Evolutionary conservation across 2,797 vertebrate species (phyloP), one percentile per base, ranked within the genome.

Genomic region (Erpetoichthys calabaricus): DNA sequence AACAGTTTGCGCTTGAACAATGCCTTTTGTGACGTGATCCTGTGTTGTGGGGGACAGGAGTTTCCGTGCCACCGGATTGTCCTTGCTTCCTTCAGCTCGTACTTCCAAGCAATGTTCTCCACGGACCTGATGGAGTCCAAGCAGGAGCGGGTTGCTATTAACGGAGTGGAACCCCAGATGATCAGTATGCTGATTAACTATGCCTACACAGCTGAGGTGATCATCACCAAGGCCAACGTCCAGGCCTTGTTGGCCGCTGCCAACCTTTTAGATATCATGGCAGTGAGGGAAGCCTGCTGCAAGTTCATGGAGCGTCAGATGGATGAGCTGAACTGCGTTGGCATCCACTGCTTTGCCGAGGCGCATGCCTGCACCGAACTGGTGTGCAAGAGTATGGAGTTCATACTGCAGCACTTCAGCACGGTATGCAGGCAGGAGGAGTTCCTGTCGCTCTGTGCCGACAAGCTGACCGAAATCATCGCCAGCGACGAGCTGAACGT

Each of bases 31-130:
- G 86, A 89, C 44, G 85, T 89, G 59, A 88, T 82, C 2, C 78
- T 89, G 65, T 89, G 86, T 66, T 88, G 86, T 3, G 86, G 84
- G 1, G 84, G 84, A 1, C 82, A 86, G 63, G 86, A 89, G 75
- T 87, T 89, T 61, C 83, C 85, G 45, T 88, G 86, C 52, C 86
- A 89, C 47, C 84, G 86, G 55, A 84, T 88, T 1, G 84, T 89
- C 1, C 70, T 87, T 57, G 86, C 86, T 47, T 86, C 86, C 45
- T 88, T 86, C 57, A 89, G 86, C 77, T 83, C 83, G 3, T 89
- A 89, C 69, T 89, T 89, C 60, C 83, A 86, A 83, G 81, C 80
- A 2, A 89, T 89, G 86, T 89, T 89, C 60, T 85, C 84, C 56
- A 81, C 80, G 6, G 82, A 86, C 66, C 72, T 89, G 63, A 84